Conservation (phyloP, 37 sponge, comb jelly and placozoan genomes). For the Axinella damicornis region DNA sequence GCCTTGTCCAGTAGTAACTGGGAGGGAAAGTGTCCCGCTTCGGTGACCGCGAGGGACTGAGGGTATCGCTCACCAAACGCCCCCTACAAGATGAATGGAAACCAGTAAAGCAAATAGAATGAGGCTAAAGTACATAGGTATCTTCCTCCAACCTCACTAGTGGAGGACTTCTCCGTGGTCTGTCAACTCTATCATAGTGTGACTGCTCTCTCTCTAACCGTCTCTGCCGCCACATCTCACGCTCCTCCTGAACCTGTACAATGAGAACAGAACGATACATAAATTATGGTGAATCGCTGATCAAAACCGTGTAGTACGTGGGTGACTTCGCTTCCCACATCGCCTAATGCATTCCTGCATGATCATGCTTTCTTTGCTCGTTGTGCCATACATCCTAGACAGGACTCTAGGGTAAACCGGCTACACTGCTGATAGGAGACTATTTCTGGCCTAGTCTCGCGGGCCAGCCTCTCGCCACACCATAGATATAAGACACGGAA, state of each 20-base stretch:
- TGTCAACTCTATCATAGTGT: background rate
- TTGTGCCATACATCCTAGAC: too few species aligned
- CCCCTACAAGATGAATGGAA: conserved; percentile 2
- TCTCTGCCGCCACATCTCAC: conserved; percentile 70
- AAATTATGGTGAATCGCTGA: too few species aligned
- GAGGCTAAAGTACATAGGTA: background rate
- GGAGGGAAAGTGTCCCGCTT: background rate
- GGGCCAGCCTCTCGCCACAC: too few species aligned
- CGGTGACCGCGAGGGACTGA: background rate
- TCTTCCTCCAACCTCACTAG: background rate
- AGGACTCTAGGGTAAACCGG: too few species aligned
- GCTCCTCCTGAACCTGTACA: conserved; percentile 63
- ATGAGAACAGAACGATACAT: background rate
- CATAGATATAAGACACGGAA: too few species aligned
- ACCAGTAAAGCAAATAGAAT: background rate
- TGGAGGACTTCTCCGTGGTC: background rate
- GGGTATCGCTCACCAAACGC: conserved; percentile 29
- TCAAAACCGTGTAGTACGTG: too few species aligned
- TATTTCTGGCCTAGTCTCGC: too few species aligned
- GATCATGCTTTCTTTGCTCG: too few species aligned
- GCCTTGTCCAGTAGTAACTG: conserved; percentile 43
- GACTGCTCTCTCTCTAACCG: conserved; percentile 19
- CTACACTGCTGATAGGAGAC: too few species aligned
- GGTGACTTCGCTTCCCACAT: too few species aligned
- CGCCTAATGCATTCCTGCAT: too few species aligned